phyloP scores from a whole-genome alignment of 2,113 vertebrate species.

The Alligator mississippiensis region DNA sequence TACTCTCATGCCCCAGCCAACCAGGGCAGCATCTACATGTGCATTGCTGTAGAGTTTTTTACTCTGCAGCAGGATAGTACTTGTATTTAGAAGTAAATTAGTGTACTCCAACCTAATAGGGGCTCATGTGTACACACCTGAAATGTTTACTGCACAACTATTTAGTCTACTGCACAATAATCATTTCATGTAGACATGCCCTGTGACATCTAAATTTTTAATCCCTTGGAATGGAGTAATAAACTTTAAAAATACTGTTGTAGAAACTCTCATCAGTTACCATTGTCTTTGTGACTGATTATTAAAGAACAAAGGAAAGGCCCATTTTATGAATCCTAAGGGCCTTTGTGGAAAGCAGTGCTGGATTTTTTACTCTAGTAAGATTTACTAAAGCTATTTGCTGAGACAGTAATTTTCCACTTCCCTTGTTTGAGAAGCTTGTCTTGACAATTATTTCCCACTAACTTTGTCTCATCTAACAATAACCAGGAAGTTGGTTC shows the following conservation, averaged over 20 bases:
- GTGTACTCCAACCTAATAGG: too few species aligned
- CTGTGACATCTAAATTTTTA: background rate
- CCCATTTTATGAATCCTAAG: background rate
- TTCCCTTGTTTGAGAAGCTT: background rate
- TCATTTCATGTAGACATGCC: too few species aligned
- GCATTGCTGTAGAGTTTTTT: too few species aligned
- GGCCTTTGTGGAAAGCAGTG: background rate
- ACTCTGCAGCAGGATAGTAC: too few species aligned
- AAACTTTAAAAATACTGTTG: background rate
- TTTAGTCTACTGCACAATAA: too few species aligned
- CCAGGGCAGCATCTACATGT: too few species aligned
- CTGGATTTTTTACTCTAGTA: background rate
- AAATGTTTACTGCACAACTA: too few species aligned
- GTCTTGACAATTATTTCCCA: background rate
- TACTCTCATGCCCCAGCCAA: too few species aligned
- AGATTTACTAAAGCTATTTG: background rate
- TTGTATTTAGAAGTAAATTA: too few species aligned
- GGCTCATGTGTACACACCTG: too few species aligned
- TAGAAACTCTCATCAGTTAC: background rate
- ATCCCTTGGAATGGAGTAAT: background rate
- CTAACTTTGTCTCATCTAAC: background rate
- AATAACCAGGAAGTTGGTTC: constrained; percentile 5
- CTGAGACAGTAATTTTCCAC: background rate
- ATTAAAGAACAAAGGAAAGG: background rate
- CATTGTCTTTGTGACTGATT: background rate